These are phyloP conservation scores for Liasis olivaceus DNA, from an alignment of 2,797 vertebrate genomes.

Conservation along the genomic window DNA sequence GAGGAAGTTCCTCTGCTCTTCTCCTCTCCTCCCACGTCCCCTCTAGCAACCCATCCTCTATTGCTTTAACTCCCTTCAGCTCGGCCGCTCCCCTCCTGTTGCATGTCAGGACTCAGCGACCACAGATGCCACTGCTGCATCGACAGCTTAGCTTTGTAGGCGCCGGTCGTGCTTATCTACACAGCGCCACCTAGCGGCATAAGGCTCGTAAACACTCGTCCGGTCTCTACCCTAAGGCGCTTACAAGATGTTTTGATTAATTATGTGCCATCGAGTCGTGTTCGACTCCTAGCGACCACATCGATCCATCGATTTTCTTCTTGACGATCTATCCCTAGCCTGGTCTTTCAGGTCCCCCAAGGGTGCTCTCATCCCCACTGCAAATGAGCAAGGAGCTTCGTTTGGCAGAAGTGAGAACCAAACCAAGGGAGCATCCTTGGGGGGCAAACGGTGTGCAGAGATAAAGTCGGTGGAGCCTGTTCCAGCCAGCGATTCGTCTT, in stretches of 20 bases:
- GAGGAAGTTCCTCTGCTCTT: background rate
- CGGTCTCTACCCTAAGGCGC: background rate
- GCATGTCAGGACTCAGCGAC: background rate
- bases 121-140: background rate
- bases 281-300: background rate
- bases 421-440: no score
- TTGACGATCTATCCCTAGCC: background rate
- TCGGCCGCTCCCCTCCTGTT: background rate
- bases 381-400: no score
- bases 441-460: no score
- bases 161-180: background rate
- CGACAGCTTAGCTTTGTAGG: background rate
- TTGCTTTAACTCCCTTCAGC: no score
- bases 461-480: no score
- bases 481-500: background rate
- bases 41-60: background rate
- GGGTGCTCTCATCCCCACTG: background rate
- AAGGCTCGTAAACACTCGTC: background rate
- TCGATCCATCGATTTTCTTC: background rate
- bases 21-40: background rate
- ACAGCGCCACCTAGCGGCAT: background rate
- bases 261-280: background rate
- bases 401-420: no score
- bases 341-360: background rate
- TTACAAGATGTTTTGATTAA: background rate